Evolutionary conservation across 2,113 vertebrate species (phyloP), one percentile per base, ranked within the genome.

Genomic region (Sorex fumeus): DNA sequence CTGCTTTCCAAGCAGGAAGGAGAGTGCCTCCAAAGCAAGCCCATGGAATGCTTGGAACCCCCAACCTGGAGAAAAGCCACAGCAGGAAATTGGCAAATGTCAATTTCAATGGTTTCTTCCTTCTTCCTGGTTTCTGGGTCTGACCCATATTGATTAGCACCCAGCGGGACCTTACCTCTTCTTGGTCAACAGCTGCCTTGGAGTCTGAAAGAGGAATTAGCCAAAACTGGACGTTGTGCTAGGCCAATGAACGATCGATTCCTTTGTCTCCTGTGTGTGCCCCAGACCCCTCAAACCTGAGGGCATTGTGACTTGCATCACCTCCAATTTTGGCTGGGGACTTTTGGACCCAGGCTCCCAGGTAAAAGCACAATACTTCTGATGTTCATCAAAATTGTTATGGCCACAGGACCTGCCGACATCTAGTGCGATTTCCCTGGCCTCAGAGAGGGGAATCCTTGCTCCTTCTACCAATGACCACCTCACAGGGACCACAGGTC

Each of bases 11-110:
- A 40, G 62, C 85, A 27, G 53, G 84, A 93, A 70, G 27, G 66
- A 84, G 87, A 72, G 89, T 76, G 78, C 53, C 13, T 27, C 60
- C 70, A 82, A 67, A 94, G 66, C 45, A 30, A 88, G 79, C 21
- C 66, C 34, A 36, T 19, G 36, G 82, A 89, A 70, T 16, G 2
- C 88, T 71, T 34, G 75, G 27, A 81, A 34, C 45, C 45, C 60
- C 27, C 4, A 4, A 27, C 64, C 30, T 28, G 80, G n/a, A n/a
- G 57, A 72, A 0, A n/a, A 84, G 66, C 67, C 85, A 19, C 1
- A n/a, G 60, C 3, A 3, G 71, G 66, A 50, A 19, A 82, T 86
- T 67, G 82, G 57, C 66, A 95, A 75, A 85, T 36, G 87, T 16
- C 70, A 57, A 67, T 91, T 81, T 57, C 66, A 64, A 62, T 71